These are phyloP conservation scores for Caenorhabditis doughertyi DNA, from an alignment of 2,888 invertebrate species.

Conservation along the genomic window DNA sequence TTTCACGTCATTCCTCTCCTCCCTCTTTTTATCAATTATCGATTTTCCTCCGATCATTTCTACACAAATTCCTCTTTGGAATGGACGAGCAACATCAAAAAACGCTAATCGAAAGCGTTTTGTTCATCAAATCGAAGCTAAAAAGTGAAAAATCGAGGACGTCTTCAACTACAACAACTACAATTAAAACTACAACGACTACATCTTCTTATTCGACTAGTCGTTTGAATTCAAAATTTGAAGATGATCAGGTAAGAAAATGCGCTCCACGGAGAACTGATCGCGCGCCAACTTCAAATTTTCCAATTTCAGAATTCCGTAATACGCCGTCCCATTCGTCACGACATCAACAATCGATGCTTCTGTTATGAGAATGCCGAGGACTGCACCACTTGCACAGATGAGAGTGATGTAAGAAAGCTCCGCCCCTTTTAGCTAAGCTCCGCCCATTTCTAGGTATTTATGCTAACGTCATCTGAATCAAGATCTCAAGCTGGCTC, in stretches of 20 bases:
- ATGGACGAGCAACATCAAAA: too few relatives aligned
- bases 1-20: too few relatives aligned
- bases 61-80: too few relatives aligned
- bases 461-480: constrained; percentile 7
- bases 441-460: constrained; percentile 3
- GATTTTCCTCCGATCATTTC: too few relatives aligned
- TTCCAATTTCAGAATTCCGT: constrained; percentile 13
- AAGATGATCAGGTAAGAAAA: not conserved
- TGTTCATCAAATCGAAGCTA: too few relatives aligned
- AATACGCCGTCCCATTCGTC: constrained; percentile 20
- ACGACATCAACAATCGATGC: constrained; percentile 20
- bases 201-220: not conserved
- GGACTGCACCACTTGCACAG: constrained; percentile 54
- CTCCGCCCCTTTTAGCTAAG: not conserved
- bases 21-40: too few relatives aligned
- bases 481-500: constrained; percentile 1
- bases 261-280: too few relatives aligned
- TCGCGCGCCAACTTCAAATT: not conserved
- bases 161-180: not conserved
- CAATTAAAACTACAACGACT: not conserved
- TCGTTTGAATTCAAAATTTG: not conserved
- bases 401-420: constrained; percentile 26
- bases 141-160: not conserved
- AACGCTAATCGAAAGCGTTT: too few relatives aligned
- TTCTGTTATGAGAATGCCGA: constrained; percentile 40